These are phyloP conservation scores for Plusia festucae DNA, from an alignment of 2,888 invertebrate genomes.

Conservation along the genomic window DNA sequence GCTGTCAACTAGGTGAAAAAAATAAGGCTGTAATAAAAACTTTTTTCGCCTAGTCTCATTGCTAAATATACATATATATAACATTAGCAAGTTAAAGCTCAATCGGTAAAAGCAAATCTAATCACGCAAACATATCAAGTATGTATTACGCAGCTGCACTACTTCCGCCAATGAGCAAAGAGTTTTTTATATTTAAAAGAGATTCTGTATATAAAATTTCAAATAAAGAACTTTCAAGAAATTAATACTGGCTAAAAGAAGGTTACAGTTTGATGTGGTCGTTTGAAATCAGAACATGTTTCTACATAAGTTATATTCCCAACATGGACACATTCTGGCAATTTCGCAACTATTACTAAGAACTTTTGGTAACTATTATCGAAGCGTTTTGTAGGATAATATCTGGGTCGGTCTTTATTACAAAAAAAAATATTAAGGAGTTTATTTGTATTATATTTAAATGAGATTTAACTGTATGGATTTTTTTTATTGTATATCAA, in stretches of 20 bases:
- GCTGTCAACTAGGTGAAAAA: too few species aligned
- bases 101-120: neutral
- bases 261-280: slow-evolving; percentile 5
- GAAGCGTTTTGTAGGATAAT: neutral
- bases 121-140: neutral
- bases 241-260: neutral
- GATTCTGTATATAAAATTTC: neutral
- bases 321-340: slow-evolving; percentile 6
- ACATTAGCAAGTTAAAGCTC: neutral
- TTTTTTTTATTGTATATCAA: too few species aligned
- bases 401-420: neutral
- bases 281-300: neutral
- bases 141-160: neutral
- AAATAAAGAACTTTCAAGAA: slow-evolving; percentile 6
- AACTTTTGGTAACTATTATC: neutral
- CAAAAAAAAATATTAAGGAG: neutral
- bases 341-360: neutral
- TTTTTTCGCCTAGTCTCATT: too few species aligned
- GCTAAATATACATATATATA: neutral
- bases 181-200: neutral
- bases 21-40: too few species aligned
- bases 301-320: slow-evolving; percentile 12
- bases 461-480: too few species aligned
- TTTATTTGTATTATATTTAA: neutral
- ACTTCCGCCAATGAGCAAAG: neutral